Conservation (phyloP, 2,888 invertebrate genomes). For the Cryptosula pallasiana region DNA sequence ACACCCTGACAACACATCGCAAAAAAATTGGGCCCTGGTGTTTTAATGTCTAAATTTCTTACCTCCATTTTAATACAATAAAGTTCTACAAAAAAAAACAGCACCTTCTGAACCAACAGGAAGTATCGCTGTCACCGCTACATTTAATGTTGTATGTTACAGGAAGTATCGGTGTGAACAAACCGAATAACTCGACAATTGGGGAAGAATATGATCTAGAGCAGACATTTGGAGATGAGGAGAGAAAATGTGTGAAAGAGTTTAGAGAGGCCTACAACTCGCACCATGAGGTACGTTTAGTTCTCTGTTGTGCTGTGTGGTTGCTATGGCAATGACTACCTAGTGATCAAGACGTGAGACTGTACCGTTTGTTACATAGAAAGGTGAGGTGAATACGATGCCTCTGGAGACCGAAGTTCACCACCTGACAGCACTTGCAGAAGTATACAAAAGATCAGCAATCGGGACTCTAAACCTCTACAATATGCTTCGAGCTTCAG, state of each 20-base stretch:
- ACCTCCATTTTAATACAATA: too few species aligned
- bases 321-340: too few species aligned
- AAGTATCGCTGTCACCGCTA: neutral
- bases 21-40: too few species aligned
- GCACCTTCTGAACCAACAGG: neutral
- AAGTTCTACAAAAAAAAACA: neutral
- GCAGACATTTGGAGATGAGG: conserved; percentile 19
- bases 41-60: too few species aligned
- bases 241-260: conserved; percentile 22
- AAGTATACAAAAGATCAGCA: neutral
- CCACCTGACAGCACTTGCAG: conserved; percentile 2
- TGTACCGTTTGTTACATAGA: too few species aligned
- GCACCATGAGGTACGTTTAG: neutral
- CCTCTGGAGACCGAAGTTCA: conserved; percentile 3
- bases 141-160: neutral
- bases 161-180: neutral
- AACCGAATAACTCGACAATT: neutral
- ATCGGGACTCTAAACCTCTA: neutral
- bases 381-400: too few species aligned
- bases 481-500: neutral
- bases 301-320: neutral
- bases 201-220: neutral
- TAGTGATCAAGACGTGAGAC: too few species aligned
- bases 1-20: too few species aligned
- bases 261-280: conserved; percentile 4